Percentiles rank a stretch among this genome's conserved stretches.
phyloP scores from a whole-genome alignment of 2,888 invertebrate genomes.

The Ophion slaviceki region DNA sequence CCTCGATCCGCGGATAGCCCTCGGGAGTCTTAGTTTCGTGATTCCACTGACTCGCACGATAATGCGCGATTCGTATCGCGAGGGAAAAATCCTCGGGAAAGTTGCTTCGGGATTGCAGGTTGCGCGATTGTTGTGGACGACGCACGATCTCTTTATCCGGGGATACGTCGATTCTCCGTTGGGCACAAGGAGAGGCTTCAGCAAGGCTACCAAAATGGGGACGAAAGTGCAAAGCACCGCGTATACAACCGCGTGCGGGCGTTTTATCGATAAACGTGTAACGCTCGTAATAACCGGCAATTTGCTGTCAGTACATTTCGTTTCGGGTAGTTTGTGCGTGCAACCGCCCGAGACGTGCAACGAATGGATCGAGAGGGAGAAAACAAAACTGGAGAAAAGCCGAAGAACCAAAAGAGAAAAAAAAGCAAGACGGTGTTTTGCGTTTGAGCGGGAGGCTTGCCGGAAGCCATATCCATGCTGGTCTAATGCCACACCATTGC shows the following conservation, averaged over 20 bases:
- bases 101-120: conserved; percentile 29
- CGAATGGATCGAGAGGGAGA: conserved; percentile 31
- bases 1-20: neutral
- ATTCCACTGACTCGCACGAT: conserved; percentile 12
- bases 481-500: conserved; percentile 28
- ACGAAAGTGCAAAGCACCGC: conserved; percentile 9
- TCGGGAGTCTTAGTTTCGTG: neutral
- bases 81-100: conserved; percentile 26
- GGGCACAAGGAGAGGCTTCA: neutral
- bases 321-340: conserved; percentile 59
- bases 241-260: conserved; percentile 21
- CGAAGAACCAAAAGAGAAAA: conserved; percentile 4
- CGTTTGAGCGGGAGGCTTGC: conserved; percentile 46
- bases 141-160: neutral
- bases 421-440: conserved; percentile 22
- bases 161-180: neutral
- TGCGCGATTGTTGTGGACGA: conserved; percentile 23
- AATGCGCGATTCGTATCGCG: conserved; percentile 21
- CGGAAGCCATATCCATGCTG: conserved; percentile 51
- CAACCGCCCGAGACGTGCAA: conserved; percentile 51
- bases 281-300: conserved; percentile 68
- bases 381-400: conserved; percentile 11
- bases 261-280: conserved; percentile 67
- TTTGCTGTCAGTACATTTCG: conserved; percentile 64
- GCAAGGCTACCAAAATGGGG: neutral